Conservation (phyloP, 2,797 vertebrate genomes). For the Microctenopoma steveboyesi region DNA sequence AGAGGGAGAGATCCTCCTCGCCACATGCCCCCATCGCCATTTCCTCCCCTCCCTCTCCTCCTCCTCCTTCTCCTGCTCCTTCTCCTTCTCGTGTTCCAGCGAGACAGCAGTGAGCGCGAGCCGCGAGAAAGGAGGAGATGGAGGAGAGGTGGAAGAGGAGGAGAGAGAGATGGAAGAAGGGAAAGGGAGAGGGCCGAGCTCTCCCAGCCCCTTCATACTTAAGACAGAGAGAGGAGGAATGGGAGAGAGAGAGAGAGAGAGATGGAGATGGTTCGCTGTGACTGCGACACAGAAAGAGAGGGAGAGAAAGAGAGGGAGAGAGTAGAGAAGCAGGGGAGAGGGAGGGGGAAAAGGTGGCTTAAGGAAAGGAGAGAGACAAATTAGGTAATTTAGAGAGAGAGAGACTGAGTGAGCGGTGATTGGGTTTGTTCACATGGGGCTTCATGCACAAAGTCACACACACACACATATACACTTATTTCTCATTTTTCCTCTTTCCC, state of each 20-base stretch:
- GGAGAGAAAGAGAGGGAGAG: conserved; percentile 51
- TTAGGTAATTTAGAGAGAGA: conserved; percentile 59
- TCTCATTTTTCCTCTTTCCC: neutral
- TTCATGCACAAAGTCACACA: conserved; percentile 56
- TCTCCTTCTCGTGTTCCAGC: conserved; percentile 82
- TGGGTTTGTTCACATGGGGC: conserved; percentile 62
- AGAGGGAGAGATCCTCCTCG: conserved; percentile 86
- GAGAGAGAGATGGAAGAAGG: conserved; percentile 73
- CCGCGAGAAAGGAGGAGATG: conserved; percentile 70
- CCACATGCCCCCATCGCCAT: conserved; percentile 85
- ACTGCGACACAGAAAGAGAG: conserved; percentile 82
- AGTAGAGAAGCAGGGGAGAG: conserved; percentile 41
- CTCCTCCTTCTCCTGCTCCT: conserved; percentile 79
- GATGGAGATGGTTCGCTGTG: conserved; percentile 82
- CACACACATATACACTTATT: conserved; percentile 28
- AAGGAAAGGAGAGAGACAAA: conserved; percentile 60
- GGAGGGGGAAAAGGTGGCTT: conserved; percentile 63
- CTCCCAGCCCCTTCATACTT: conserved; percentile 82
- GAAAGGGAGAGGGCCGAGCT: conserved; percentile 76
- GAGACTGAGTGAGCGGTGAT: conserved; percentile 58
- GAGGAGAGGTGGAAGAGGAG: conserved; percentile 62
- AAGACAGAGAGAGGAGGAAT: conserved; percentile 72
- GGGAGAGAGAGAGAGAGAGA: conserved; percentile 69
- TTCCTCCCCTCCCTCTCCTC: conserved; percentile 83
- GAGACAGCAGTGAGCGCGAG: conserved; percentile 78